Evolutionary conservation across 1,140 invertebrate species (phyloP).

Genomic region (Eumeta japonica): DNA sequence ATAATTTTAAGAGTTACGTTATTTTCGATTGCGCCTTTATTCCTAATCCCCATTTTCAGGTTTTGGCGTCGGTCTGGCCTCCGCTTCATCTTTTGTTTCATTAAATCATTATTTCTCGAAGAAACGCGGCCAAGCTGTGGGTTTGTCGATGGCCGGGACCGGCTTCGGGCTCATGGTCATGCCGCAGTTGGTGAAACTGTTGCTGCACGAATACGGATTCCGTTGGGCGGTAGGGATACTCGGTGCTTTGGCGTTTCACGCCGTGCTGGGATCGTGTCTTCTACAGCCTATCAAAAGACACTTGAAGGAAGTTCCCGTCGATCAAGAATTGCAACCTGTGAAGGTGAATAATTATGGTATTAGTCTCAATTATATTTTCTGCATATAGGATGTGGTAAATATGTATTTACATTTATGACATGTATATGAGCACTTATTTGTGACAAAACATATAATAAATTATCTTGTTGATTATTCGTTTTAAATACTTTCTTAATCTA

Average conservation of each 20-base stretch:
- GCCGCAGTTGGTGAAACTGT: slow-evolving; percentile 66
- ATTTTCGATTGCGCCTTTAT: too few relatives aligned
- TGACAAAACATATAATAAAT: too few relatives aligned
- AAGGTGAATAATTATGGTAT: too few relatives aligned
- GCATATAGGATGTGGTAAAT: too few relatives aligned
- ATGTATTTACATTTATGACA: slow-evolving; percentile 1
- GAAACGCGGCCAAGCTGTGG: slow-evolving; percentile 73
- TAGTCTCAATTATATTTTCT: slow-evolving; percentile 7
- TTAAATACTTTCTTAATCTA: too few relatives aligned
- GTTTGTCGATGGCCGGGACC: slow-evolving; percentile 73
- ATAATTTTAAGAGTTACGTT: too few relatives aligned
- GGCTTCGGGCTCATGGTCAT: slow-evolving; percentile 73
- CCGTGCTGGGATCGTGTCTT: slow-evolving; percentile 64
- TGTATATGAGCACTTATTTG: too few relatives aligned
- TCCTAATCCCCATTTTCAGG: slow-evolving; percentile 57
- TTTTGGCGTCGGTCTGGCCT: slow-evolving; percentile 69
- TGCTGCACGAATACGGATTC: slow-evolving; percentile 63
- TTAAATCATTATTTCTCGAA: slow-evolving; percentile 73
- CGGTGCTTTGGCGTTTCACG: slow-evolving; percentile 66
- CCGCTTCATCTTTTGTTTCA: slow-evolving; percentile 70
- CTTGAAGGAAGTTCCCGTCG: slow-evolving; percentile 60
- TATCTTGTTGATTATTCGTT: too few relatives aligned
- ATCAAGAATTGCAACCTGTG: slow-evolving; percentile 59
- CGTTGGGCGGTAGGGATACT: slow-evolving; percentile 66
- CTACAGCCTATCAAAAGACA: slow-evolving; percentile 69